Evolutionary conservation across 1,140 invertebrate species (phyloP).

Genomic region (Panagrolaimus sp.): DNA sequence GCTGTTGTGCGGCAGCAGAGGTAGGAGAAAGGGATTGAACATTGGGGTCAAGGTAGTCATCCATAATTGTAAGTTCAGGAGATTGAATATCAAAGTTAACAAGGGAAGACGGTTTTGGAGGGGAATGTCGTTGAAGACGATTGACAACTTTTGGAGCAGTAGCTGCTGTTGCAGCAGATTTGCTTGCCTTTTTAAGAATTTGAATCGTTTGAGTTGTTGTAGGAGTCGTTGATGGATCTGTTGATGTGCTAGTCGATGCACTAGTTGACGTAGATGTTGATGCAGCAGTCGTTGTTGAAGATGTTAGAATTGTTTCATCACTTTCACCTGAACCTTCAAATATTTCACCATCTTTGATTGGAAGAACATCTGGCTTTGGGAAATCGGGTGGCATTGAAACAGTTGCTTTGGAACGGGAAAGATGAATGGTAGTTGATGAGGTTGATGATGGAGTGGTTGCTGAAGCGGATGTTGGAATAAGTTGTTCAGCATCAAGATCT

Average conservation of each 20-base stretch:
- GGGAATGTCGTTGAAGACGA: slow-evolving; percentile 20
- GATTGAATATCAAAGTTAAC: slow-evolving; percentile 54
- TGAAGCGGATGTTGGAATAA: slow-evolving; percentile 28
- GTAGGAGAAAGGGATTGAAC: background rate
- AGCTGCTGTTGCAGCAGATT: too few relatives aligned
- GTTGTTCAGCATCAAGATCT: slow-evolving; percentile 41
- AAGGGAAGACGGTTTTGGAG: slow-evolving; percentile 16
- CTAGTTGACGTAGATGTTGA: slow-evolving; percentile 14
- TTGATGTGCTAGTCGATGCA: too few relatives aligned
- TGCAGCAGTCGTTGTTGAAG: slow-evolving; percentile 17
- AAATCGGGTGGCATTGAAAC: slow-evolving; percentile 28
- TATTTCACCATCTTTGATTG: slow-evolving; percentile 19
- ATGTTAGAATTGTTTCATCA: slow-evolving; percentile 11
- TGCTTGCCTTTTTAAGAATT: slow-evolving; percentile 20
- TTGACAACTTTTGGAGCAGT: background rate
- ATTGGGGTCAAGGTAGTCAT: slow-evolving; percentile 24
- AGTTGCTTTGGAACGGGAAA: background rate
- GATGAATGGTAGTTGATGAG: background rate
- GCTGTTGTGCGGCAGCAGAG: background rate
- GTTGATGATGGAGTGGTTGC: slow-evolving; percentile 6
- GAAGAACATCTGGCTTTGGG: slow-evolving; percentile 27
- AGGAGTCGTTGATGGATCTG: background rate
- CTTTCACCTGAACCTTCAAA: slow-evolving; percentile 13
- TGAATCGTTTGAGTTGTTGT: slow-evolving; percentile 11
- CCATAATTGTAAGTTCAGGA: slow-evolving; percentile 51